Evolutionary conservation across 1,140 invertebrate genomes (phyloP).

Genomic region (Anoplophora glabripennis): DNA sequence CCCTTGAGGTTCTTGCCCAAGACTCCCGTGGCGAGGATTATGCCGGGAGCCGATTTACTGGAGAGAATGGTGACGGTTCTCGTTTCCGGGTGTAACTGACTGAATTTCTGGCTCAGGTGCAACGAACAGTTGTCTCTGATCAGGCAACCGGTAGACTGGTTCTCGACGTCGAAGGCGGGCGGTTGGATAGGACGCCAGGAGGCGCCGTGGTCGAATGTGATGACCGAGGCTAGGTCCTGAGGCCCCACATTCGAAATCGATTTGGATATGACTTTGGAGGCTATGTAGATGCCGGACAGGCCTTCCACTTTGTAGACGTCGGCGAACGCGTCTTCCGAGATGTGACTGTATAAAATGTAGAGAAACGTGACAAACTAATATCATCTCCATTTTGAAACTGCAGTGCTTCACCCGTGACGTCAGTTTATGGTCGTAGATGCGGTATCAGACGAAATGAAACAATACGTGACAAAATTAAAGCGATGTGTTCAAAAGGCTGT

Average conservation of each 20-base stretch:
- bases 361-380: too few species aligned
- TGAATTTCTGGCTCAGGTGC: conserved; percentile 83
- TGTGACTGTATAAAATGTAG: conserved; percentile 62
- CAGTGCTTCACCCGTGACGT: too few species aligned
- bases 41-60: conserved; percentile 80
- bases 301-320: conserved; percentile 87
- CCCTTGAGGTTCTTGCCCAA: conserved; percentile 60
- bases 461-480: too few species aligned
- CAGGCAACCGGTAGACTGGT: conserved; percentile 62
- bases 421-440: too few species aligned
- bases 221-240: conserved; percentile 74
- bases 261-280: conserved; percentile 66
- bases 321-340: conserved; percentile 78
- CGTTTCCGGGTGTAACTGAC: conserved; percentile 74
- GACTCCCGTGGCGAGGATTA: conserved; percentile 83
- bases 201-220: conserved; percentile 85
- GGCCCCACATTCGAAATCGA: conserved; percentile 59
- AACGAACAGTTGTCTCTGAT: conserved; percentile 70
- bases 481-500: too few species aligned
- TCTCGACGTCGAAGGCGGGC: conserved; percentile 64
- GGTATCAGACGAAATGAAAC: too few species aligned
- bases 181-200: conserved; percentile 73
- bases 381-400: too few species aligned
- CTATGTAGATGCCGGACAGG: conserved; percentile 84
- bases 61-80: conserved; percentile 79